Percentiles rank a stretch among this genome's conserved stretches.
phyloP scores from a whole-genome alignment of 2,888 invertebrate genomes.

The Philereme transversata region DNA sequence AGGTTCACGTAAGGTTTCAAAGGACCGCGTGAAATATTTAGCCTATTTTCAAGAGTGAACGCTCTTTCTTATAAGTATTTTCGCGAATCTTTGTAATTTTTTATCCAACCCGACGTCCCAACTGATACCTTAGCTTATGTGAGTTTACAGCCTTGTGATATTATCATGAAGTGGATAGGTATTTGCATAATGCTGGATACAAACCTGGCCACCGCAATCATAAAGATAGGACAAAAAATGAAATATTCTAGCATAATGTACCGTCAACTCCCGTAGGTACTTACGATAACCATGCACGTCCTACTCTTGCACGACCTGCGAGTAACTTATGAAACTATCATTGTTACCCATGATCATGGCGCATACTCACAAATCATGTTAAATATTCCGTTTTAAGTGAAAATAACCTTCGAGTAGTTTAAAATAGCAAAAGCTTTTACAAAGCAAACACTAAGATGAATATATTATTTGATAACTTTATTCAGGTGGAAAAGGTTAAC shows the following conservation, averaged over 20 bases:
- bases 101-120: conserved; percentile 22
- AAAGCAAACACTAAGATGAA: conserved; percentile 25
- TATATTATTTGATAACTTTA: conserved; percentile 29
- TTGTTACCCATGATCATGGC: too few relatives aligned
- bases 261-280: conserved; percentile 1
- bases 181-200: conserved; percentile 41
- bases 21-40: conserved; percentile 5
- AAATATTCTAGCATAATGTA: conserved; percentile 20
- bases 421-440: conserved; percentile 17
- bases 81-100: neutral
- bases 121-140: conserved; percentile 35
- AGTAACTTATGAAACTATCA: too few relatives aligned
- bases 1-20: conserved; percentile 1
- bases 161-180: conserved; percentile 37
- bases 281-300: conserved; percentile 2
- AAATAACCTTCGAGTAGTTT: neutral
- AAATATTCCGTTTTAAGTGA: too few relatives aligned
- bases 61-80: conserved; percentile 1
- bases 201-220: conserved; percentile 33
- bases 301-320: neutral
- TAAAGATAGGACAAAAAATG: conserved; percentile 36
- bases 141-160: conserved; percentile 39
- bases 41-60: conserved; percentile 1
- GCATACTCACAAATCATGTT: too few relatives aligned
- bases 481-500: conserved; percentile 24